These are phyloP conservation scores for Polydesmus complanatus DNA, from an alignment of 2,888 invertebrate genomes.

Conservation along the genomic window DNA sequence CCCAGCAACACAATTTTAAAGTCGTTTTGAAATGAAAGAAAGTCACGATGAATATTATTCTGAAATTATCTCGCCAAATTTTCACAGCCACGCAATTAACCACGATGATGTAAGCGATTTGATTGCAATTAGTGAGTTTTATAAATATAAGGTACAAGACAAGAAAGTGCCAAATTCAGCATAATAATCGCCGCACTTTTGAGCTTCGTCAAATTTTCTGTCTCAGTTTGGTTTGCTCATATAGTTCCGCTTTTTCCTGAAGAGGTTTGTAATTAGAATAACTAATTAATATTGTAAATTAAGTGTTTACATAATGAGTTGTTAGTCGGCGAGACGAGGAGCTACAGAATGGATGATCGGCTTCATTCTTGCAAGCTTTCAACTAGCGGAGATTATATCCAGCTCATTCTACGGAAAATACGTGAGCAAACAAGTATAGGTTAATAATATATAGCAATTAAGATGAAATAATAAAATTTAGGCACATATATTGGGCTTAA, in stretches of 20 bases:
- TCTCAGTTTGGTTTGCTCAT: not conserved
- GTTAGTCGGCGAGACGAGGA: not conserved
- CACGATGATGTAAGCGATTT: no score
- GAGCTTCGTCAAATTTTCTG: not conserved
- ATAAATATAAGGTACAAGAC: no score
- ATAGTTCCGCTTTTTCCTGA: conserved; percentile 8
- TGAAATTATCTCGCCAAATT: no score
- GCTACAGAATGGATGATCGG: conserved; percentile 1
- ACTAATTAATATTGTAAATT: not conserved
- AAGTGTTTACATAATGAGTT: no score
- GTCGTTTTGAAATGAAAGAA: no score
- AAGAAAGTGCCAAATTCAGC: no score
- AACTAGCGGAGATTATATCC: not conserved
- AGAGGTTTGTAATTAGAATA: conserved; percentile 5
- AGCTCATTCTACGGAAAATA: conserved; percentile 1
- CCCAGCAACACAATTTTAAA: no score
- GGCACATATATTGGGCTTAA: conserved; percentile 1
- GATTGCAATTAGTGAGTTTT: no score
- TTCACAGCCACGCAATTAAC: no score
- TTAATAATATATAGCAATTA: no score
- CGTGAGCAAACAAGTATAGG: no score
- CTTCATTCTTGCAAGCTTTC: conserved; percentile 1
- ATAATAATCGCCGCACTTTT: not conserved
- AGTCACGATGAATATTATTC: no score
- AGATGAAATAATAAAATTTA: not conserved